phyloP scores from a whole-genome alignment of 2,113 vertebrate species.

The Eulemur rufifrons region DNA sequence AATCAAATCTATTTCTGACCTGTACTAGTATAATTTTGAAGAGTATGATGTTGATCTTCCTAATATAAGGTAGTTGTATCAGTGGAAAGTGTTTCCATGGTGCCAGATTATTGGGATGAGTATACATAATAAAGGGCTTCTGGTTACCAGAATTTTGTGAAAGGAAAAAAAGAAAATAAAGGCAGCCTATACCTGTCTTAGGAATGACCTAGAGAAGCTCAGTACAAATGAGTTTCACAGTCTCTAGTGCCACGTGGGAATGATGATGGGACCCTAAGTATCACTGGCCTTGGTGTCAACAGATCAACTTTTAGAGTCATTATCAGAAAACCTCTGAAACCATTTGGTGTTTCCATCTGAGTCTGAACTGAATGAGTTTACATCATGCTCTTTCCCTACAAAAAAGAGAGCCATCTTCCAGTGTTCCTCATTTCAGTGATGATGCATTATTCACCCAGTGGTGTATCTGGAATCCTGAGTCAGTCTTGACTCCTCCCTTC shows the following conservation, averaged over 20 bases:
- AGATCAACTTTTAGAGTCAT: neutral
- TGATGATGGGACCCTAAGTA: too few relatives aligned
- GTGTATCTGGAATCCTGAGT: neutral
- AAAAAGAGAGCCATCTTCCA: neutral
- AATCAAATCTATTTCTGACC: conserved; percentile 1
- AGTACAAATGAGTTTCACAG: neutral
- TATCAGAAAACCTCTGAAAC: neutral
- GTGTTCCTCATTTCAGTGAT: neutral
- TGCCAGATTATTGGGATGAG: neutral
- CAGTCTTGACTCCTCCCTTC: too few relatives aligned
- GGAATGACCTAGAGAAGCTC: neutral
- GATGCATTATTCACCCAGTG: neutral
- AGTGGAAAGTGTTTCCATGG: neutral
- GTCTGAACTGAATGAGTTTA: neutral
- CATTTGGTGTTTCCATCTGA: neutral
- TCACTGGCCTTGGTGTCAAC: neutral
- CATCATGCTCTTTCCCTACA: neutral
- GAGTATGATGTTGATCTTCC: neutral
- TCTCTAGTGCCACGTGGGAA: neutral
- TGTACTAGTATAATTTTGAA: neutral
- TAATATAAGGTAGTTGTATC: neutral
- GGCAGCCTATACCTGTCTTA: neutral
- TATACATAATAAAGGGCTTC: neutral
- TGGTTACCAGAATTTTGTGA: neutral
- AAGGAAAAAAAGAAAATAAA: conserved; percentile 5